Base-by-base conservation (phyloP, 2,888 invertebrate genomes). In the Erpobdella octoculata region DNA sequence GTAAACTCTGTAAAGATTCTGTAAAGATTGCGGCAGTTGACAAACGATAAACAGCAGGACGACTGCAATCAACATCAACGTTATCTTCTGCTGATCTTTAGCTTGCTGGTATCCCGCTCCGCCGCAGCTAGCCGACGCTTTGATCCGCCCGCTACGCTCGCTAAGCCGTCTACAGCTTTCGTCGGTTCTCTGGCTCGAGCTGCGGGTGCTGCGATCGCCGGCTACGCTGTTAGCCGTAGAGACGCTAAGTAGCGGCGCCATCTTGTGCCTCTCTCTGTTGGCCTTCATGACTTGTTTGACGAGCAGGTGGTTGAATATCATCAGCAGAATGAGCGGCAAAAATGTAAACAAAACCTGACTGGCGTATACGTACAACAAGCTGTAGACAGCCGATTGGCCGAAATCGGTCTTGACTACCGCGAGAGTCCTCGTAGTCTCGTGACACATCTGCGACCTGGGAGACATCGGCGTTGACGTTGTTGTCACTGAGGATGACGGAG, bases 11-110 rank as follows among this genome's bases (percentile, higher is more conserved):
- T 87, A 88, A 38, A 89, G 37, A 69, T 75, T 76, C 73, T 86
- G 82, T 9, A 86, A 84, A 0, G 89, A 88, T 77, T 88, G 87
- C 0, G 90, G 90, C 66, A 88, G 85, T 80, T 90, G 90, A 78
- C 90, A 90, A 6, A 90, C 79, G 53, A 90, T 85, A 81, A 90
- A 90, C 71, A 90, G 85, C 58, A 90, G 85, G 9, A 91, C 90
- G 21, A 91, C 89, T 0, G 88, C 88, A 71, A 90, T 90, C 46
- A 91, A 83, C 80, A 90, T 89, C 41, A 89, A 85, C 2, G 91
- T 91, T 74, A 90, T 89, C 75, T 89, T 86, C 75, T 82, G 79
- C 76, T 82, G 81, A 71, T 82, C 82, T 2, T 76, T 74, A 37
- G 71, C 71, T 36, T 75, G 74, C 41, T 72, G 70, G 67, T 71